Evolutionary conservation across 2,797 vertebrate genomes (phyloP).

Genomic region (Macrochelys suwanniensis): DNA sequence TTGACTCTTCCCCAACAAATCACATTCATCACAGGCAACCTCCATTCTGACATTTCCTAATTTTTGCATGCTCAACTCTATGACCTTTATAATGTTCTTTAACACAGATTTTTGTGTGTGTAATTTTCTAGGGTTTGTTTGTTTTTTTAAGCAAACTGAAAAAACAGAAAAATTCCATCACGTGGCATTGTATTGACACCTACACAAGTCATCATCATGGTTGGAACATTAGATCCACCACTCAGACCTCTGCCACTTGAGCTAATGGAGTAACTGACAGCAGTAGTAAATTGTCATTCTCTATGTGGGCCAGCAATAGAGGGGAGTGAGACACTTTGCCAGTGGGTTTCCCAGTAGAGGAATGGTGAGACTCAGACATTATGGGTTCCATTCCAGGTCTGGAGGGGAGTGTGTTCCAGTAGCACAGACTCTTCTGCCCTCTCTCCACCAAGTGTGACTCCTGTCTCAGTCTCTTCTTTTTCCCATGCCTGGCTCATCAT

Average conservation of each 20-base stretch:
- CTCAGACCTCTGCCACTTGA: not conserved
- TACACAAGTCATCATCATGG: not conserved
- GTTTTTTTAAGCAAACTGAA: not conserved
- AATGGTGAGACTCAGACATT: not conserved
- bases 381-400: not conserved
- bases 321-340: not conserved
- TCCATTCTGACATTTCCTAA: not conserved
- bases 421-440: not conserved
- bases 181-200: not conserved
- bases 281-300: not conserved
- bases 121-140: not conserved
- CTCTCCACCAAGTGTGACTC: not conserved
- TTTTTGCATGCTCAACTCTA: not conserved
- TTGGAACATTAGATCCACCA: not conserved
- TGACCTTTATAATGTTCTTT: not conserved
- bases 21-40: not conserved
- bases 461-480: not conserved
- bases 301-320: not conserved
- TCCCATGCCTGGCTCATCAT: not conserved
- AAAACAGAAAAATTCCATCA: not conserved
- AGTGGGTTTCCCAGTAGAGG: fast-evolving
- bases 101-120: not conserved
- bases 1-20: too few relatives aligned
- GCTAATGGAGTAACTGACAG: not conserved
- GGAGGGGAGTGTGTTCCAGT: not conserved